Evolutionary conservation across 2,797 vertebrate species (phyloP), one percentile per base, ranked within the genome.

Genomic region (Sebastes diaconus): DNA sequence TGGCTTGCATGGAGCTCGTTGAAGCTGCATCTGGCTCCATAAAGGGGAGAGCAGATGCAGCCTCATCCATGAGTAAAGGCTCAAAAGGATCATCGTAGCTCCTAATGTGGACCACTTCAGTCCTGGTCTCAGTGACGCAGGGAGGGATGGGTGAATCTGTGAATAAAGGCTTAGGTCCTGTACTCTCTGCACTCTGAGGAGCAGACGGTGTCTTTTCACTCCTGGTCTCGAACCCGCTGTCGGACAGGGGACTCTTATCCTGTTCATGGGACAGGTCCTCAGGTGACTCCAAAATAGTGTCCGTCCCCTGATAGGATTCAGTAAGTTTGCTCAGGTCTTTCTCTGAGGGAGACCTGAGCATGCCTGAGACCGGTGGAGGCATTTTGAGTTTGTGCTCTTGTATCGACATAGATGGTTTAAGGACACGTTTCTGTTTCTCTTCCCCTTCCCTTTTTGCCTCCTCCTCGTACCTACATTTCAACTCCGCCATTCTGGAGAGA

Each of bases 141-240:
- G 99, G 99, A 73, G 99, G 98, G 82, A 99, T 98, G 32, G 98
- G 97, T 25, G 97, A 97, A 71, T 99, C 99, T 0, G 99, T 97
- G 90, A 99, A 99, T 67, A 99, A 96, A 36, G 98, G 98, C 77
- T 99, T 99, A 5, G 98, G 98, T 39, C 97, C 99, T 5, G 98
- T 99, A 90, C 99, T 99, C 87, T 99, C 99, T 42, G 99, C 99
- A 74, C 99, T 99, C 83, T 99, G 99, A 18, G 99, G 99, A 78
- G 99, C 99, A 25, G 99, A 99, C 8, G 99, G 99, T 0, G 99
- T 99, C 92, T 99, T 99, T 91, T 99, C 99, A n/a, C 99, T 99
- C 88, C 99, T 97, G 0, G 99, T 99, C 95, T 99, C 99, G 95
- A 99, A 99, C 80, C 99, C 99, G 25, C 98, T 99, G 90, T 99